These are phyloP conservation scores for Actias luna DNA, from an alignment of 2,888 invertebrate species.

Conservation along the genomic window DNA sequence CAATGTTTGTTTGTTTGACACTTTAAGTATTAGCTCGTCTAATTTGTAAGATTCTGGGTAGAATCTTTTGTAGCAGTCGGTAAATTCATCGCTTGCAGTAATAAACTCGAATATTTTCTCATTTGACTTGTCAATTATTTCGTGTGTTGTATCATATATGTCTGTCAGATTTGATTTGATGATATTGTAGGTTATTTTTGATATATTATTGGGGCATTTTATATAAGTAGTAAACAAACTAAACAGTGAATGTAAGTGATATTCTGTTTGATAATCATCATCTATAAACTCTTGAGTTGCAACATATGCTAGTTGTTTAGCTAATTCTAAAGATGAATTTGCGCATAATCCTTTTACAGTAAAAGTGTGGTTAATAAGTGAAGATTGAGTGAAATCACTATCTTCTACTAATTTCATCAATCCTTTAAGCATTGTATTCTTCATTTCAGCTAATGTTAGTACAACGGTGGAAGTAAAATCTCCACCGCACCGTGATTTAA, in stretches of 20 bases:
- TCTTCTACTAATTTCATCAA: constrained; percentile 44
- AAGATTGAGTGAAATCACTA: constrained; percentile 24
- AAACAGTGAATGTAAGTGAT: constrained; percentile 36
- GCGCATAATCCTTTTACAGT: constrained; percentile 72
- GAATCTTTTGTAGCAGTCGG: constrained; percentile 48
- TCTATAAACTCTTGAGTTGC: constrained; percentile 45
- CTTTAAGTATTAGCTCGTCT: constrained; percentile 30
- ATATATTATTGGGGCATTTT: constrained; percentile 46
- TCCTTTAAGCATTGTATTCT: constrained; percentile 68
- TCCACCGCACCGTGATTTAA: constrained; percentile 75
- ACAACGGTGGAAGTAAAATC: constrained; percentile 59
- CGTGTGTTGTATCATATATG: constrained; percentile 24
- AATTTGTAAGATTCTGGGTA: constrained; percentile 49
- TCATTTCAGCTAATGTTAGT: constrained; percentile 72
- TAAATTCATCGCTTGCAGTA: constrained; percentile 25
- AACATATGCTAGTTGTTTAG: constrained; percentile 78
- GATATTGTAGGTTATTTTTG: constrained; percentile 38
- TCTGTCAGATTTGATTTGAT: constrained; percentile 35
- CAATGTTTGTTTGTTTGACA: constrained; percentile 65
- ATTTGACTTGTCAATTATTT: constrained; percentile 39
- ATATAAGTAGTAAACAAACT: constrained; percentile 54
- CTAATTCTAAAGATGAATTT: constrained; percentile 73
- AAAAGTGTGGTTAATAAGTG: constrained; percentile 52
- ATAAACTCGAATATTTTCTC: constrained; percentile 38
- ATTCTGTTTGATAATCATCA: constrained; percentile 17